These are phyloP conservation scores for Euborellia annulipes DNA, from an alignment of 1,140 invertebrate species.

Conservation along the genomic window DNA sequence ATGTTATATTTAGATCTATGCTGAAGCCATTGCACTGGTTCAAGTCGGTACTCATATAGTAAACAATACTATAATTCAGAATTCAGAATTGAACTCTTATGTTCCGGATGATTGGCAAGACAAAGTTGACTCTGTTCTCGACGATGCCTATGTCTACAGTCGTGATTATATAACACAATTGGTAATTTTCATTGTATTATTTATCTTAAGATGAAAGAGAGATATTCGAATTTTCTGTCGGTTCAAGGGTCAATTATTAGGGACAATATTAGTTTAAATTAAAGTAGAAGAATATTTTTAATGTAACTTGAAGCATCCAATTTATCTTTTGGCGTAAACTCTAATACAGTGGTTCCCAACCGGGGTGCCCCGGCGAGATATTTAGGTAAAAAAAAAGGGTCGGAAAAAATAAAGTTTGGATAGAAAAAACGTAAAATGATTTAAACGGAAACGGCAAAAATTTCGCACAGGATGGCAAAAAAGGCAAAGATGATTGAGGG, in stretches of 20 bases:
- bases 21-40: slow-evolving; percentile 84
- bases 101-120: slow-evolving; percentile 57
- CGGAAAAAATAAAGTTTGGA: too few relatives aligned
- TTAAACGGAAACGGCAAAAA: too few relatives aligned
- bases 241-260: background rate
- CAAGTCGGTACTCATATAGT: slow-evolving; percentile 76
- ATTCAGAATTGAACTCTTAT: slow-evolving; percentile 63
- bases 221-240: background rate
- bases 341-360: too few relatives aligned
- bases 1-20: slow-evolving; percentile 64
- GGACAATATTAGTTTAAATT: background rate
- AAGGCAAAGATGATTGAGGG: too few relatives aligned
- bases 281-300: background rate
- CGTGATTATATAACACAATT: slow-evolving; percentile 66
- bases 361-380: too few relatives aligned
- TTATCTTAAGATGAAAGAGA: background rate
- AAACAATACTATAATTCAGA: slow-evolving; percentile 75
- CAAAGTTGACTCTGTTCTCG: slow-evolving; percentile 69
- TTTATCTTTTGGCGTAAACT: background rate
- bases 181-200: slow-evolving; percentile 32
- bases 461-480: too few relatives aligned
- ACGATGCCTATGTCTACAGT: slow-evolving; percentile 85
- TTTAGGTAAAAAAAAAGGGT: too few relatives aligned
- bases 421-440: too few relatives aligned
- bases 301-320: background rate